These are phyloP conservation scores for Atopsyche davidsoni DNA, from an alignment of 1,140 invertebrate species.

Conservation along the genomic window DNA sequence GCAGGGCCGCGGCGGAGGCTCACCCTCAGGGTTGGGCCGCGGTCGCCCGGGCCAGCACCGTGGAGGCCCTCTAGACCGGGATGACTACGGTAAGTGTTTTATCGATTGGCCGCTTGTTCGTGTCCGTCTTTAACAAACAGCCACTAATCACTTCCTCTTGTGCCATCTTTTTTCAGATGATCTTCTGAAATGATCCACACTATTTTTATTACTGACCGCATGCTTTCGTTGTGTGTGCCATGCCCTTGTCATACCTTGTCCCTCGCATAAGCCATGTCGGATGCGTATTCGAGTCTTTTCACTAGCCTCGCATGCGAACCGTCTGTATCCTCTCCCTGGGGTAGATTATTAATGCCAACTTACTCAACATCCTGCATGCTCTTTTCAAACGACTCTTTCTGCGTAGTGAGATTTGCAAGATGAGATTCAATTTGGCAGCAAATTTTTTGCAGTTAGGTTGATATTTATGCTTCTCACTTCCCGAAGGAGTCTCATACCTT, in stretches of 20 bases:
- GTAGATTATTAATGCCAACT: too few species aligned
- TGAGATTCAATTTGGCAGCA: too few species aligned
- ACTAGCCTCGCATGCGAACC: too few species aligned
- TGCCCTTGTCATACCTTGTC: background rate
- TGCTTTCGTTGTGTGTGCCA: too few species aligned
- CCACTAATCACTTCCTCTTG: slow-evolving; percentile 2
- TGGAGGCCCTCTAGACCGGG: slow-evolving; percentile 71
- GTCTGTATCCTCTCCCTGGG: too few species aligned
- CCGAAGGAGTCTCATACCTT: too few species aligned
- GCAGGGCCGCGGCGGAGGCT: slow-evolving; percentile 71
- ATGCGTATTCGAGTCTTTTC: background rate
- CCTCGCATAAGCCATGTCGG: background rate
- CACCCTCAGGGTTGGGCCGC: slow-evolving; percentile 56
- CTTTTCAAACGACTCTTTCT: too few species aligned
- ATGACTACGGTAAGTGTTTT: slow-evolving; percentile 76
- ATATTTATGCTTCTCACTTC: too few species aligned
- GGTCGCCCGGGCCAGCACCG: slow-evolving; percentile 60
- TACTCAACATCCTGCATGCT: too few species aligned
- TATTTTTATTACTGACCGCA: slow-evolving; percentile 2
- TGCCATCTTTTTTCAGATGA: slow-evolving; percentile 11
- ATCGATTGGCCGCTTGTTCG: background rate
- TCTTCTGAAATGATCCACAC: background rate
- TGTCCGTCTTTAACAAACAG: background rate
- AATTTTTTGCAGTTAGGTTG: too few species aligned
- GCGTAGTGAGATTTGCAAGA: too few species aligned